Conservation (phyloP, 2,888 invertebrate genomes). For the Junonia oenone region DNA sequence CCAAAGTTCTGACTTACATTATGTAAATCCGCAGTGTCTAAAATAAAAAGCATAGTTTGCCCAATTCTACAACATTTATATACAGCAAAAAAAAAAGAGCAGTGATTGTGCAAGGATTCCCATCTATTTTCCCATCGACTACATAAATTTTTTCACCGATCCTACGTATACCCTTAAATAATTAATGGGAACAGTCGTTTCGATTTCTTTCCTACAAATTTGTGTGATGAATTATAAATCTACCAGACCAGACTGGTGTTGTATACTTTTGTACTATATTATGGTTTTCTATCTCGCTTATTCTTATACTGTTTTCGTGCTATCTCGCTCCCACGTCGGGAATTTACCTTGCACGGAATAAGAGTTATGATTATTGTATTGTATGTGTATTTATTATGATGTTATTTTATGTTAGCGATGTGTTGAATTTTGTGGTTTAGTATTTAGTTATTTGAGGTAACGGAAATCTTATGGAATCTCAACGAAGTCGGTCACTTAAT, state of each 20-base stretch:
- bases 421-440: no score
- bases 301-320: not conserved
- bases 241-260: not conserved
- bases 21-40: no score
- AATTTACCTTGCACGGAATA: not conserved
- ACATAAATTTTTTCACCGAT: not conserved
- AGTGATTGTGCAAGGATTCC: no score
- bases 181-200: slow-evolving; percentile 14
- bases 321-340: not conserved
- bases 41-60: no score
- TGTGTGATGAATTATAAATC: slow-evolving; percentile 9
- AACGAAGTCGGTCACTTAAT: no score
- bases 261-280: not conserved
- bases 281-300: not conserved
- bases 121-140: no score
- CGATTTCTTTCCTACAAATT: slow-evolving; percentile 10
- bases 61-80: no score
- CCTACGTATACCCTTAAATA: slow-evolving; percentile 17
- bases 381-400: not conserved
- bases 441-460: no score
- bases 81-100: no score
- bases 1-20: no score
- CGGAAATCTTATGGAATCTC: no score
- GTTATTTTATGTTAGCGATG: no score
- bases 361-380: not conserved